A percentile compares a stretch with the other conserved stretches of the same genome.
Conservation (phyloP, 2,113 vertebrate species). For the Zeus faber region DNA sequence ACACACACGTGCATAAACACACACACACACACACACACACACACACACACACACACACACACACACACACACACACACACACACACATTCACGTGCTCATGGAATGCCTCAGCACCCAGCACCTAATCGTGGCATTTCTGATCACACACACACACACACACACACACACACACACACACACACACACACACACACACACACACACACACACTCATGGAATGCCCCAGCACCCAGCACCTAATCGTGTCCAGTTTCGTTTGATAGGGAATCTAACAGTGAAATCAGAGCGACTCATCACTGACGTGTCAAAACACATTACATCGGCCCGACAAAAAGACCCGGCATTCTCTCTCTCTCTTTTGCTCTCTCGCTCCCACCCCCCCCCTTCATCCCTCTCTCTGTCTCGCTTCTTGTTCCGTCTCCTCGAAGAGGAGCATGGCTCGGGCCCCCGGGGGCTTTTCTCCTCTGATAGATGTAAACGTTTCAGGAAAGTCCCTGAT, state of each 20-base stretch:
- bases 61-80: slow-evolving; percentile 10
- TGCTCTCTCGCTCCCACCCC: background rate
- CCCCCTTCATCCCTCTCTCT: background rate
- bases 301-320: slow-evolving; percentile 63
- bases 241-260: slow-evolving; percentile 42
- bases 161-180: slow-evolving; percentile 5
- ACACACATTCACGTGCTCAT: too few species aligned
- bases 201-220: slow-evolving; percentile 4
- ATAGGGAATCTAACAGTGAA: slow-evolving; percentile 51
- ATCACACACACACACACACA: slow-evolving; percentile 3
- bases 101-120: slow-evolving; percentile 20
- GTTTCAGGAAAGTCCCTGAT: slow-evolving; percentile 50
- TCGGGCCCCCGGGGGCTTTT: slow-evolving; percentile 47
- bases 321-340: slow-evolving; percentile 52
- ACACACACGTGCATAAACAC: background rate
- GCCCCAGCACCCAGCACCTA: slow-evolving; percentile 29
- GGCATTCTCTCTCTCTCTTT: slow-evolving; percentile 21
- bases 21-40: background rate
- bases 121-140: slow-evolving; percentile 44
- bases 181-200: slow-evolving; percentile 10
- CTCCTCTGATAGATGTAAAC: slow-evolving; percentile 42
- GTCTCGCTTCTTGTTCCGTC: background rate
- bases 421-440: too few species aligned
- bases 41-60: slow-evolving; percentile 2
- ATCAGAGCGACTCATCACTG: slow-evolving; percentile 56